Conservation (phyloP, 2,113 vertebrate genomes). For the Nycticebus coucang region DNA sequence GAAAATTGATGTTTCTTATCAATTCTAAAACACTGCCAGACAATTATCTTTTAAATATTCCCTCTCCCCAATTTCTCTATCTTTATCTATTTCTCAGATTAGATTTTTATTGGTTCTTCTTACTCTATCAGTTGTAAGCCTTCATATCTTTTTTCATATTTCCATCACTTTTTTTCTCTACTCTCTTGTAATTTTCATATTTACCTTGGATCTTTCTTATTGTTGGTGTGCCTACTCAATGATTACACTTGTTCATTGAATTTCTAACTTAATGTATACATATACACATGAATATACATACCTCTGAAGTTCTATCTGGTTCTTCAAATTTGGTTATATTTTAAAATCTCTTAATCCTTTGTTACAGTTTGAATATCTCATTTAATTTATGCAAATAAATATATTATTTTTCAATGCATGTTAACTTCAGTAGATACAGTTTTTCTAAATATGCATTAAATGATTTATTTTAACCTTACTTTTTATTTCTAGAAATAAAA, state of each 20-base stretch:
- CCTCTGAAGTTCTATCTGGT: background rate
- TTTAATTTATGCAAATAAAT: background rate
- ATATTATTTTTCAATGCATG: background rate
- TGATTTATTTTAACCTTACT: background rate
- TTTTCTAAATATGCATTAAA: background rate
- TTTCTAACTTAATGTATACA: background rate
- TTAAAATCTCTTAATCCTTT: background rate
- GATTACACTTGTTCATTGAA: background rate
- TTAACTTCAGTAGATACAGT: background rate
- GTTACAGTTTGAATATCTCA: background rate
- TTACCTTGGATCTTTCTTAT: background rate
- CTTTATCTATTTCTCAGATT: background rate
- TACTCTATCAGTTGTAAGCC: background rate
- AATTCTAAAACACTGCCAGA: background rate
- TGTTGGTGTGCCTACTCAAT: background rate
- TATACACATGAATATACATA: background rate
- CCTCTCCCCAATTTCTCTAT: background rate
- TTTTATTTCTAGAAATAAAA: background rate
- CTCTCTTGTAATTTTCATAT: background rate
- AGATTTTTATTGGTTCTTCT: background rate
- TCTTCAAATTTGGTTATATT: background rate
- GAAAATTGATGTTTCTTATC: background rate
- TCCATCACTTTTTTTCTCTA: background rate
- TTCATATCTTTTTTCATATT: background rate
- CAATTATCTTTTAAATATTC: constrained; percentile 4